These are phyloP conservation scores for Anguilla marmorata DNA, from an alignment of 2,797 vertebrate species.

Conservation along the genomic window DNA sequence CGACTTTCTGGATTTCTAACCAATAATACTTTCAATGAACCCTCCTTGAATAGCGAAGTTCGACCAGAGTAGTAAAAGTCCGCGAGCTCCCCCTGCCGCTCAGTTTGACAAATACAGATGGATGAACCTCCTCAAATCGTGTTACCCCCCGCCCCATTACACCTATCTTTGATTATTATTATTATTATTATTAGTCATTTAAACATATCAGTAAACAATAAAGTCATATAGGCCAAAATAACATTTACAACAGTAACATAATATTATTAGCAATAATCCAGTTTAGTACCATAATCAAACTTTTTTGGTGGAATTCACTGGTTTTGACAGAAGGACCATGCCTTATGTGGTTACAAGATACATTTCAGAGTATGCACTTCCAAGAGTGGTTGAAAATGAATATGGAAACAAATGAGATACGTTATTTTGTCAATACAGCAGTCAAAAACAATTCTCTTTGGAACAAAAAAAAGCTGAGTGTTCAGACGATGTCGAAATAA, in stretches of 20 bases:
- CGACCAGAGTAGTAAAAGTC: conserved; percentile 68
- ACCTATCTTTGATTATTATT: neutral
- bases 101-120: conserved; percentile 59
- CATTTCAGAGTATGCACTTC: neutral
- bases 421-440: neutral
- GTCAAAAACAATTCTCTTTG: neutral
- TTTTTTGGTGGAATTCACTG: neutral
- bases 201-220: too few relatives aligned
- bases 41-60: conserved; percentile 48
- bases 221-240: neutral
- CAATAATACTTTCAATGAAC: conserved; percentile 45
- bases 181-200: neutral
- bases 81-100: conserved; percentile 77
- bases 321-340: neutral
- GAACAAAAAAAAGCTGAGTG: neutral
- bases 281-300: neutral
- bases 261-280: neutral
- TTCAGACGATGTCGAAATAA: neutral
- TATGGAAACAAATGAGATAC: neutral
- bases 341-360: neutral
- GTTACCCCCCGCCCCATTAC: neutral
- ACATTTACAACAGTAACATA: neutral
- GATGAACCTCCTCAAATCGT: neutral
- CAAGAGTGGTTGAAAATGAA: neutral
- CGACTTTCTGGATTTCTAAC: conserved; percentile 11